Percentiles rank a stretch among this genome's conserved stretches.
Conservation (phyloP, 2,113 vertebrate species). For the Trachemys scripta region DNA sequence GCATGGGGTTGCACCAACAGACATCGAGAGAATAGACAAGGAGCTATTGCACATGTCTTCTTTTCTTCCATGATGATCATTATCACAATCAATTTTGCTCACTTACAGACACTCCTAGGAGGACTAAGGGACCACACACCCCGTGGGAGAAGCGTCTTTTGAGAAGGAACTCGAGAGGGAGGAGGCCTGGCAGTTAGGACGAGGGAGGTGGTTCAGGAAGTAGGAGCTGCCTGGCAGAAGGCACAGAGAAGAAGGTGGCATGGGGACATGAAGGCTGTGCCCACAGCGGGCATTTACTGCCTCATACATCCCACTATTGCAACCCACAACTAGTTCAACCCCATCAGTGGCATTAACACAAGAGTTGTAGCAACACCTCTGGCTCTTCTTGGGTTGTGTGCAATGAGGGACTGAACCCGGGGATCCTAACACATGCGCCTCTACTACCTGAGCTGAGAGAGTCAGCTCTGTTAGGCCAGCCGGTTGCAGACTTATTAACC, state of each 20-base stretch:
- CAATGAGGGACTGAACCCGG: not conserved
- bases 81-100: not conserved
- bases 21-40: not conserved
- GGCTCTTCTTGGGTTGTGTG: not conserved
- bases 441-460: not conserved
- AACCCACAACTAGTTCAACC: not conserved
- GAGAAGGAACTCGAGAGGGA: not conserved
- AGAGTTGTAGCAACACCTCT: not conserved
- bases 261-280: not conserved
- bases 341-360: not conserved
- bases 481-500: not conserved
- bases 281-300: not conserved
- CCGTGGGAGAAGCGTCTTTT: not conserved
- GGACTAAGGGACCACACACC: not conserved
- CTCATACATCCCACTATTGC: not conserved
- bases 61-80: not conserved
- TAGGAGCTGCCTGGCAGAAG: not conserved
- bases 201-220: not conserved
- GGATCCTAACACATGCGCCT: not conserved
- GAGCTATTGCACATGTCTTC: not conserved
- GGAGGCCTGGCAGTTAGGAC: not conserved
- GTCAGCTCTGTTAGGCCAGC: not conserved
- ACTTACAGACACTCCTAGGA: conserved; percentile 17
- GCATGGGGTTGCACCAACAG: no score
- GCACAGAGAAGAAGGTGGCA: not conserved